Percentiles rank a stretch among this genome's conserved stretches.
These are phyloP conservation scores for Platypus cylindrus DNA, from an alignment of 2,888 invertebrate genomes.

Conservation along the genomic window DNA sequence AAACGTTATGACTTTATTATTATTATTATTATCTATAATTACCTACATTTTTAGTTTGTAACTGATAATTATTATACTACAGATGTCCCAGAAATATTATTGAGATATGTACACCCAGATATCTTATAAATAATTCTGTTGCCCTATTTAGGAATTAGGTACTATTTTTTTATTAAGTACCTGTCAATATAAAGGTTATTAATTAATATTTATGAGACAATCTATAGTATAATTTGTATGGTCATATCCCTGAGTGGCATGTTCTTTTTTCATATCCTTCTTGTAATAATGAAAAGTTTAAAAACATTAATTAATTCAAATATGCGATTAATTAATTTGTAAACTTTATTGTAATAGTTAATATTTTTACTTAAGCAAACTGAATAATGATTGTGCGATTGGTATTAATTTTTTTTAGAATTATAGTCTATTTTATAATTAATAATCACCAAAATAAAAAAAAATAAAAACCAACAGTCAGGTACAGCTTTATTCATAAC, in stretches of 20 bases:
- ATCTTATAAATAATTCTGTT: too few relatives aligned
- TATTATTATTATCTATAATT: too few relatives aligned
- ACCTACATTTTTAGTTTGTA: too few relatives aligned
- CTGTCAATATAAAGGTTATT: too few relatives aligned
- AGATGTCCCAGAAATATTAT: too few relatives aligned
- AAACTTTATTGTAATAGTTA: slow-evolving; percentile 16
- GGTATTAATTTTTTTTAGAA: slow-evolving; percentile 27
- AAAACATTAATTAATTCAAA: too few relatives aligned
- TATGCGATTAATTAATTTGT: too few relatives aligned
- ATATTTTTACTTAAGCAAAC: slow-evolving; percentile 28
- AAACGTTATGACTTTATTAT: slow-evolving; percentile 7
- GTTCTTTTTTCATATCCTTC: slow-evolving; percentile 39
- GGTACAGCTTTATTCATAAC: slow-evolving; percentile 36
- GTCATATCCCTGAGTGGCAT: slow-evolving; percentile 70
- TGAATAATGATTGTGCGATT: slow-evolving; percentile 31
- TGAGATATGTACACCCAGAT: too few relatives aligned
- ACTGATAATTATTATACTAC: too few relatives aligned
- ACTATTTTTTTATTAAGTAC: too few relatives aligned
- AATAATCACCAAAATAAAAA: not conserved
- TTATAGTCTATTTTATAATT: slow-evolving; percentile 3
- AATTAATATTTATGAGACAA: slow-evolving; percentile 4
- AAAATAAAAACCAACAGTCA: slow-evolving; percentile 30
- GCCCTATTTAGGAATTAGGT: too few relatives aligned
- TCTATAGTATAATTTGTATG: slow-evolving; percentile 35
- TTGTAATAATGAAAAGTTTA: too few relatives aligned